Evolutionary conservation across 2,113 vertebrate genomes (phyloP).

Genomic region (Cricetomys ansorgei): DNA sequence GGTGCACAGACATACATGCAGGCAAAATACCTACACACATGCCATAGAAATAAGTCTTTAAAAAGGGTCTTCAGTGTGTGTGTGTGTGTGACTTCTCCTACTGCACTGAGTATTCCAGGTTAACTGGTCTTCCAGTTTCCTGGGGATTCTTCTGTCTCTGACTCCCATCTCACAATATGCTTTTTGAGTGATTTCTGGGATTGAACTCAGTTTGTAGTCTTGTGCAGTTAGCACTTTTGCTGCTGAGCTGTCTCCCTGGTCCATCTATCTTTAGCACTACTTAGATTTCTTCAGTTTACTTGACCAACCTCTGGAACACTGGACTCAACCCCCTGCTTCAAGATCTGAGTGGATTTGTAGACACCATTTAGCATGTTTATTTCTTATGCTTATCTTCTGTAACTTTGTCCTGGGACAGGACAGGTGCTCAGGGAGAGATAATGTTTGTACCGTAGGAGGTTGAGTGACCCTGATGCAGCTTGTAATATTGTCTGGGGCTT

Average conservation of each 20-base stretch:
- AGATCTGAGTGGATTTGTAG: neutral
- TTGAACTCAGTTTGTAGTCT: neutral
- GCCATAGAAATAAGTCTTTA: neutral
- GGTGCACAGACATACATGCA: neutral
- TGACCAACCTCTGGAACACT: slow-evolving; percentile 16
- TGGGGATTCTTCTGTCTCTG: too few species aligned
- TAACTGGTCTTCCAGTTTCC: neutral
- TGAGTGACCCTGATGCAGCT: neutral
- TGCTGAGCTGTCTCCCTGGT: neutral
- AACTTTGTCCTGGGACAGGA: slow-evolving; percentile 1
- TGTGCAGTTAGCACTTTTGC: too few species aligned
- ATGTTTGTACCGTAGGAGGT: neutral
- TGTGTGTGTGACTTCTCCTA: neutral
- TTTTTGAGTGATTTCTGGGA: neutral
- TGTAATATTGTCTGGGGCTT: neutral
- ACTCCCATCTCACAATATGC: neutral
- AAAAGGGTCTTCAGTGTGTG: neutral
- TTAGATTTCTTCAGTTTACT: slow-evolving; percentile 46
- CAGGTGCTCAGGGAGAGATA: neutral
- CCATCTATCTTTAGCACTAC: neutral
- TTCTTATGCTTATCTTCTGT: neutral
- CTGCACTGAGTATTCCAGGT: neutral
- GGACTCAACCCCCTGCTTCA: neutral
- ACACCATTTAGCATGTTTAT: neutral
- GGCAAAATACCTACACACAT: neutral